These are phyloP conservation scores for Campoletis sonorensis DNA, from an alignment of 1,140 invertebrate species.

Conservation along the genomic window DNA sequence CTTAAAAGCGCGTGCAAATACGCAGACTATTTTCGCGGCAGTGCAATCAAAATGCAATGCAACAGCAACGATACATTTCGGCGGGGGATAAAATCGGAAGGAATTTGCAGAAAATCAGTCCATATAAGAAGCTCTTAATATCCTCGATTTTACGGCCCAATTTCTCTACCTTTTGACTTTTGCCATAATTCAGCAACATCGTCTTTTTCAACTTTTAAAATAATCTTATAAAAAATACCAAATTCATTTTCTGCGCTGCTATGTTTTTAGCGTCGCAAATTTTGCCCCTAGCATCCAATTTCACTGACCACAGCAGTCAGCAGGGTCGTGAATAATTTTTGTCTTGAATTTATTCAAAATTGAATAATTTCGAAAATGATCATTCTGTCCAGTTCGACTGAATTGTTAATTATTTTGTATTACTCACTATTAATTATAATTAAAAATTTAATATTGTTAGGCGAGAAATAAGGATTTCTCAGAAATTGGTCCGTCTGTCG, in stretches of 20 bases:
- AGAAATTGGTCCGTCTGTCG: slow-evolving; percentile 20
- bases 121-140: neutral
- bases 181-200: neutral
- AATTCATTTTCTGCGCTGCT: neutral
- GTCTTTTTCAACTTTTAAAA: neutral
- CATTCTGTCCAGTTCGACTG: too few relatives aligned
- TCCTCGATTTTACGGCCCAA: neutral
- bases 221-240: neutral
- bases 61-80: slow-evolving; percentile 19
- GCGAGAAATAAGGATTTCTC: neutral
- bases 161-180: neutral
- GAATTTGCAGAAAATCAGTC: slow-evolving; percentile 1
- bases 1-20: neutral
- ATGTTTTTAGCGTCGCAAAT: neutral
- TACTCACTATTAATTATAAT: neutral
- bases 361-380: too few relatives aligned
- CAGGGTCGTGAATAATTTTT: too few relatives aligned
- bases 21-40: neutral
- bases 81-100: slow-evolving; percentile 6
- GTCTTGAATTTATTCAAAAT: too few relatives aligned
- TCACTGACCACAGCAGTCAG: neutral
- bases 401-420: too few relatives aligned
- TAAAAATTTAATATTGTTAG: neutral
- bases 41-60: slow-evolving; percentile 29
- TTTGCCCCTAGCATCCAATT: neutral